Evolutionary conservation across 2,113 vertebrate genomes (phyloP), one percentile per base, ranked within the genome.

Genomic region (Phrynocephalus versicolor): DNA sequence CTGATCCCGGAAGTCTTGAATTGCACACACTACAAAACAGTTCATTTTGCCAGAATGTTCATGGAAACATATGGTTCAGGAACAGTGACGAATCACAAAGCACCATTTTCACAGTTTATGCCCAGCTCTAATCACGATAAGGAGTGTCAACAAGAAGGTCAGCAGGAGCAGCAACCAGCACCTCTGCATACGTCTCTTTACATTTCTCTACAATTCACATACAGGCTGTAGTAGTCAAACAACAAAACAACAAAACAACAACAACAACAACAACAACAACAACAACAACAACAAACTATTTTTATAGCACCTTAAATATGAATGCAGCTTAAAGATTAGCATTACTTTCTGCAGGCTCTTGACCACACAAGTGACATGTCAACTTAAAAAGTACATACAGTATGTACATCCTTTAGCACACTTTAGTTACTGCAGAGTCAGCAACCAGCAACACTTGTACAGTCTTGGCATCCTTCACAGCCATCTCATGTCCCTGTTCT

Each of bases 321-420:
- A 83, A 73, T 51, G 82, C 30, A 75, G 35, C 39, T 75, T 45
- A 35, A 65, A 84, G 58, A 65, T 57, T 75, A 83, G 60, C 57
- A 41, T 62, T 30, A 12, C 37, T 73, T 19, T 60, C 70, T 83
- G 70, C 33, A 75, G 65, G 25, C n/a, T 33, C 13, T 60, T 13
- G 6, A 71, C 21, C 41, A 25, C 8, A 16, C 9, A 51, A 19
- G 21, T 45, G n/a, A n/a, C n/a, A n/a, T n/a, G n/a, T n/a, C n/a
- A n/a, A n/a, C n/a, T n/a, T n/a, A n/a, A n/a, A n/a, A n/a, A n/a
- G n/a, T n/a, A n/a, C n/a, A n/a, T n/a, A n/a, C n/a, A 41, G 8
- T 27, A 64, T 12, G 41, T 8, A 15, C 51, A 65, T 81, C 58
- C 35, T 65, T 33, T 65, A 51, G 60, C 69, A 80, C 51, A 35